These are phyloP conservation scores for Microplitis manilae DNA, from an alignment of 2,888 invertebrate species.

Conservation along the genomic window DNA sequence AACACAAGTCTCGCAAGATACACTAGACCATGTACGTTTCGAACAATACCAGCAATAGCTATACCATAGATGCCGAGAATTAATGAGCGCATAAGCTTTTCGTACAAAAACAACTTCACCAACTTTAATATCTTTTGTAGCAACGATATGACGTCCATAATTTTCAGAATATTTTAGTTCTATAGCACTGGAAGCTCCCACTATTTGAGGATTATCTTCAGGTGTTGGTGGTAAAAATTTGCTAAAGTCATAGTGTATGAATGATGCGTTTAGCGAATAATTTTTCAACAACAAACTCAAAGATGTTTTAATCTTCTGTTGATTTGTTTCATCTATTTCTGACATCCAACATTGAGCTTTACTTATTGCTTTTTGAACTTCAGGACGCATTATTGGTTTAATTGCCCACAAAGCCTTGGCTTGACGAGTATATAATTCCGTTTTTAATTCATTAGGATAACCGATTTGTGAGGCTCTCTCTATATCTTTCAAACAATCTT, in stretches of 20 bases:
- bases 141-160: slow-evolving; percentile 82
- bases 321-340: slow-evolving; percentile 38
- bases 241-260: background rate
- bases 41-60: slow-evolving; percentile 63
- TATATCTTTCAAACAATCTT: slow-evolving; percentile 80
- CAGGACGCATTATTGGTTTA: slow-evolving; percentile 18
- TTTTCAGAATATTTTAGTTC: slow-evolving; percentile 74
- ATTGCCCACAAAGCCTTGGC: slow-evolving; percentile 71
- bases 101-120: slow-evolving; percentile 87
- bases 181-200: slow-evolving; percentile 78
- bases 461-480: slow-evolving; percentile 75
- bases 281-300: slow-evolving; percentile 34
- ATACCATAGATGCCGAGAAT: slow-evolving; percentile 26
- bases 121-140: slow-evolving; percentile 78
- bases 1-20: slow-evolving; percentile 78
- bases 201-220: slow-evolving; percentile 65
- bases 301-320: slow-evolving; percentile 30
- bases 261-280: slow-evolving; percentile 31
- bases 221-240: slow-evolving; percentile 36
- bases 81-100: slow-evolving; percentile 78
- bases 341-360: slow-evolving; percentile 48
- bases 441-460: slow-evolving; percentile 77
- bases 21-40: slow-evolving; percentile 71
- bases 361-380: slow-evolving; percentile 43
- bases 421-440: slow-evolving; percentile 77